phyloP scores from a whole-genome alignment of 2,888 invertebrate genomes.

The Tenthredo scrophulariae region DNA sequence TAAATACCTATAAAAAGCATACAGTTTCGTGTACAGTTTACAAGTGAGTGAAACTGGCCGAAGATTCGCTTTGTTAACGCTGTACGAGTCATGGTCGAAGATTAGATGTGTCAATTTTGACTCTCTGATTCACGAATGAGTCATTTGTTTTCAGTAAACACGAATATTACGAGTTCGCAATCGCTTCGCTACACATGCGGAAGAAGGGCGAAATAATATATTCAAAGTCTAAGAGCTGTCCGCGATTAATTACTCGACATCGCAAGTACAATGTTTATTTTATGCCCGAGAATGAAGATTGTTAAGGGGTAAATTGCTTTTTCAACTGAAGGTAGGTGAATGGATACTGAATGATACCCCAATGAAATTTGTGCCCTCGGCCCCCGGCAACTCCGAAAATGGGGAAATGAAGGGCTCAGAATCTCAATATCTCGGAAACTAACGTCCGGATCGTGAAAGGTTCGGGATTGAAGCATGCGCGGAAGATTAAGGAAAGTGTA shows the following conservation, averaged over 20 bases:
- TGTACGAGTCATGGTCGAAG: background rate
- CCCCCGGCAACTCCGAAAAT: too few species aligned
- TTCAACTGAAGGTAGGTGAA: too few species aligned
- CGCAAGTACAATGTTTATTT: too few species aligned
- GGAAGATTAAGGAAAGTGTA: too few species aligned
- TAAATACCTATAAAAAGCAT: background rate
- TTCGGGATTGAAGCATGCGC: too few species aligned
- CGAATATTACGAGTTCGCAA: background rate
- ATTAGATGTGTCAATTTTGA: constrained; percentile 9
- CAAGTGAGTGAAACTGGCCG: background rate
- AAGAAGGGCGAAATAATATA: background rate
- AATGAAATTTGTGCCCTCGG: too few species aligned
- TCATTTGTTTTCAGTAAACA: background rate
- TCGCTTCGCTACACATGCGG: background rate
- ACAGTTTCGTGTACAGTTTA: background rate
- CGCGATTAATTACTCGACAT: background rate
- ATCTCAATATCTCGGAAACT: too few species aligned
- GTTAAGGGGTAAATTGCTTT: too few species aligned
- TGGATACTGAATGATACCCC: too few species aligned
- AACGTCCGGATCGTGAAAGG: too few species aligned
- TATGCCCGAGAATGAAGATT: too few species aligned
- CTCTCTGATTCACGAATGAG: constrained; percentile 1
- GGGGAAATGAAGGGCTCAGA: too few species aligned
- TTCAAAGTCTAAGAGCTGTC: background rate
- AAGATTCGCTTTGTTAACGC: background rate